A percentile compares a stretch with the other conserved stretches of the same genome.
These are phyloP conservation scores for Dicaeum eximium DNA, from an alignment of 2,113 vertebrate genomes.

Conservation along the genomic window DNA sequence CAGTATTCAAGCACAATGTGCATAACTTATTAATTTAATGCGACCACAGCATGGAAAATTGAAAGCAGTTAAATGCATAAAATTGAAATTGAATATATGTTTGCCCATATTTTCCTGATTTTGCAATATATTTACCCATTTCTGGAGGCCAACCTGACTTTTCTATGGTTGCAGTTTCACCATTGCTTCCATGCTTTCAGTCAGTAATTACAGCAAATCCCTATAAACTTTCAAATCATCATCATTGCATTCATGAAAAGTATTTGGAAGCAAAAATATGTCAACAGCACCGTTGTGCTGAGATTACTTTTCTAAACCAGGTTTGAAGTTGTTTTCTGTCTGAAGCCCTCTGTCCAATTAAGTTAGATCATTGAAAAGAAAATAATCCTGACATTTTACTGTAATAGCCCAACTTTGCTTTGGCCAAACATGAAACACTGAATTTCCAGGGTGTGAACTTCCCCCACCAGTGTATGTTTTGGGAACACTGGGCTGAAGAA, in stretches of 20 bases:
- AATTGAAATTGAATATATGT: background rate
- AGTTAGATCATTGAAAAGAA: background rate
- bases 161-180: background rate
- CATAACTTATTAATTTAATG: background rate
- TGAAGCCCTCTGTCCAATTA: background rate
- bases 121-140: background rate
- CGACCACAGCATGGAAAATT: background rate
- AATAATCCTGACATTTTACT: slow-evolving; percentile 15
- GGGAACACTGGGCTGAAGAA: background rate
- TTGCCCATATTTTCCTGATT: background rate
- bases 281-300: background rate
- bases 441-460: slow-evolving; percentile 3
- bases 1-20: background rate
- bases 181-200: background rate
- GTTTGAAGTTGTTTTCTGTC: background rate
- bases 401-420: background rate
- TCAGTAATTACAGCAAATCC: background rate
- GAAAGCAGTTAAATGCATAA: background rate
- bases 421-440: background rate
- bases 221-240: background rate
- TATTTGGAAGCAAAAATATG: background rate
- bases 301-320: background rate
- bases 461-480: background rate
- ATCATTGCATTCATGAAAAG: background rate
- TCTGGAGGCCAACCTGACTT: background rate